A percentile compares a stretch with the other conserved stretches of the same genome.
phyloP scores from a whole-genome alignment of 2,888 invertebrate species.

The Amphipoea lucens region DNA sequence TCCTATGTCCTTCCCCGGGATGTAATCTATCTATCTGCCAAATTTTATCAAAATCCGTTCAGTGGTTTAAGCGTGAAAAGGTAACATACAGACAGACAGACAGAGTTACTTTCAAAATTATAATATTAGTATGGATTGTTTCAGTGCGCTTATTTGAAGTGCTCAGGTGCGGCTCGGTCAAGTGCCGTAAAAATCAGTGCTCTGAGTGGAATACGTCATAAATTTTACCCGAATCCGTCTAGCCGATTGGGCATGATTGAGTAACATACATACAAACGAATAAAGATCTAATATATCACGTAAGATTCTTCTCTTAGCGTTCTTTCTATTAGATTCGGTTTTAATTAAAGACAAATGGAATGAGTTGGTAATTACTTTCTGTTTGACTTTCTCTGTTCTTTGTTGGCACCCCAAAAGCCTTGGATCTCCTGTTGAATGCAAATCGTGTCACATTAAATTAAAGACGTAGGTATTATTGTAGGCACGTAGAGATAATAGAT shows the following conservation, averaged over 20 bases:
- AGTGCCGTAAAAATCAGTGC: no score
- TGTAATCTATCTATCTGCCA: no score
- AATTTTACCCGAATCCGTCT: not conserved
- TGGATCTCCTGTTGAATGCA: conserved; percentile 37
- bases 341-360: conserved; percentile 40
- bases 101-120: no score
- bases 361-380: conserved; percentile 47
- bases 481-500: not conserved
- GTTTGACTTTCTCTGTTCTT: conserved; percentile 27
- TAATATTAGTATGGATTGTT: no score
- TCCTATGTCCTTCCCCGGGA: no score
- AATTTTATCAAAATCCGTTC: no score
- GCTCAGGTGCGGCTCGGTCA: no score
- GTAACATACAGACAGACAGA: no score
- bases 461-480: not conserved
- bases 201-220: no score
- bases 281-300: not conserved
- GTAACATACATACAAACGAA: not conserved
- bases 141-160: no score
- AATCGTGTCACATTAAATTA: conserved; percentile 34
- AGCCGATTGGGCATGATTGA: not conserved
- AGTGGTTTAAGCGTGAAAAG: no score
- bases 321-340: not conserved
- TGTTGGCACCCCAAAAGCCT: conserved; percentile 26
- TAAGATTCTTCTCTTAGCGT: not conserved